These are phyloP conservation scores for Ceyx cyanopectus DNA, from an alignment of 2,113 vertebrate species.

Conservation along the genomic window DNA sequence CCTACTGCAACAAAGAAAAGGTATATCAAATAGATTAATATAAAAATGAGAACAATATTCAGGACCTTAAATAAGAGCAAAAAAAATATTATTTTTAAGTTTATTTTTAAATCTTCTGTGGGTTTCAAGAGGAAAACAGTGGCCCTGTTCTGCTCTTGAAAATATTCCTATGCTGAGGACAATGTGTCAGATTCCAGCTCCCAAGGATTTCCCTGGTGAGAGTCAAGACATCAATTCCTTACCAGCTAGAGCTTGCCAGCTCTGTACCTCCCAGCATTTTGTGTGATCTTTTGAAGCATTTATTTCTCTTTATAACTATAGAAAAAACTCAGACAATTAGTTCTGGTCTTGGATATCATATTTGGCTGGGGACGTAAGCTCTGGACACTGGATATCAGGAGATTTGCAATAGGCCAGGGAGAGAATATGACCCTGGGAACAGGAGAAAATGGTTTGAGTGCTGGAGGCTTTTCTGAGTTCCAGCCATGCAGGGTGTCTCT, in stretches of 20 bases:
- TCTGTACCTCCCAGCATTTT: not conserved
- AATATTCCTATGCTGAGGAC: not conserved
- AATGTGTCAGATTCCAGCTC: not conserved
- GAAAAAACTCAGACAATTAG: not conserved
- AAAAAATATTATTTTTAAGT: not conserved
- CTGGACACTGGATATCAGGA: not conserved
- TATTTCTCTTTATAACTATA: conserved; percentile 2
- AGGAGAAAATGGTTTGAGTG: not conserved
- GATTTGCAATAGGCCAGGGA: not conserved
- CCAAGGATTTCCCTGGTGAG: not conserved
- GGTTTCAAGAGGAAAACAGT: not conserved
- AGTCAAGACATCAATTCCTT: not conserved
- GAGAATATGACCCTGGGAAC: conserved; percentile 3
- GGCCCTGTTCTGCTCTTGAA: not conserved
- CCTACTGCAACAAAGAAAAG: not conserved
- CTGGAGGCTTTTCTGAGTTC: not conserved
- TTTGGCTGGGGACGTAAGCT: not conserved
- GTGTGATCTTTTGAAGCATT: not conserved
- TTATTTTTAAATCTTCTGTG: not conserved
- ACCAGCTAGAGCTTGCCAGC: not conserved
- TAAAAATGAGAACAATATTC: not conserved
- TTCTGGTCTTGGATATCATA: not conserved
- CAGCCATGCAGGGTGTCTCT: not conserved
- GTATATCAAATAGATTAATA: not conserved
- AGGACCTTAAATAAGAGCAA: not conserved